These are phyloP conservation scores for Lapara coniferarum DNA, from an alignment of 2,888 invertebrate species.

Conservation along the genomic window DNA sequence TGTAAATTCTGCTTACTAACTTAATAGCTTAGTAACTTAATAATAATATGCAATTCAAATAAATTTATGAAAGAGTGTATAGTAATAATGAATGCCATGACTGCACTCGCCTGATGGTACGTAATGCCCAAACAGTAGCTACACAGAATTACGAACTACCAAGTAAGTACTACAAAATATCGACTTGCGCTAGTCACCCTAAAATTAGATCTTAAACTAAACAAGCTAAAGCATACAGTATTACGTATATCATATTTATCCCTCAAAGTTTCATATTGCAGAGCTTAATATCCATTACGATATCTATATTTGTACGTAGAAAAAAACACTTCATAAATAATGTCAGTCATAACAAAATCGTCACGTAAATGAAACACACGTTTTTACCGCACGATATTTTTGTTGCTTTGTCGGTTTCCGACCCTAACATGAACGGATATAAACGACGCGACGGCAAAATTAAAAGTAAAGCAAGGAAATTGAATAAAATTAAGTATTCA, in stretches of 20 bases:
- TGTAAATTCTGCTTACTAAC: too few relatives aligned
- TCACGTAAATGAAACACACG: constrained; percentile 80
- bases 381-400: constrained; percentile 64
- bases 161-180: too few relatives aligned
- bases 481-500: neutral
- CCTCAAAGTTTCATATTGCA: neutral
- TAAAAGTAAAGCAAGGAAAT: neutral
- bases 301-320: constrained; percentile 46
- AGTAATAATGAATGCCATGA: too few relatives aligned
- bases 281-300: constrained; percentile 35
- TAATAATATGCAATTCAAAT: too few relatives aligned
- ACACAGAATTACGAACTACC: neutral
- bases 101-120: too few relatives aligned
- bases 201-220: neutral
- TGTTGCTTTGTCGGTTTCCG: constrained; percentile 37
- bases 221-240: neutral
- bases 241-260: neutral
- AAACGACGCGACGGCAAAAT: neutral
- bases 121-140: neutral
- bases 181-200: neutral
- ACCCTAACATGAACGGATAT: constrained; percentile 14
- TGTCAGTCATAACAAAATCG: constrained; percentile 80
- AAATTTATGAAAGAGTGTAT: too few relatives aligned
- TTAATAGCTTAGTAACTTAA: too few relatives aligned
- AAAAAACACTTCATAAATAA: constrained; percentile 62